A percentile compares a stretch with the other conserved stretches of the same genome.
These are phyloP conservation scores for Grallaria varia DNA, from an alignment of 2,113 vertebrate species.

Conservation along the genomic window DNA sequence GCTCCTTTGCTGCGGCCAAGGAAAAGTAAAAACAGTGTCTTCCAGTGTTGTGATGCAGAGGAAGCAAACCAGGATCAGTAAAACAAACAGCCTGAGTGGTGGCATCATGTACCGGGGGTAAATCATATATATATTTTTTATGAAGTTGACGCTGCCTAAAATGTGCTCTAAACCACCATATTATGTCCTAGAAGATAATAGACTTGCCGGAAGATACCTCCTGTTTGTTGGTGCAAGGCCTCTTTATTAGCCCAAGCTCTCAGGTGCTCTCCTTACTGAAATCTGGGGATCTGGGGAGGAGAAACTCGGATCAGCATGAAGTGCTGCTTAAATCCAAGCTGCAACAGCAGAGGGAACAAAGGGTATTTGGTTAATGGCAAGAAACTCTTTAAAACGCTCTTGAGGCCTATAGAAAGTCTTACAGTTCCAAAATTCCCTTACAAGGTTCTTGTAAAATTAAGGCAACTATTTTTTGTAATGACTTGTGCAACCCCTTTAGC, in stretches of 20 bases:
- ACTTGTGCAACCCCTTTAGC: neutral
- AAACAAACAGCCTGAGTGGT: neutral
- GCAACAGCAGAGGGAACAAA: neutral
- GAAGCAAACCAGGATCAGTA: neutral
- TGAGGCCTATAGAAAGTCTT: neutral
- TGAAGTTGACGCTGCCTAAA: neutral
- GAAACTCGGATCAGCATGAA: neutral
- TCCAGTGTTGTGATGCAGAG: fast-evolving
- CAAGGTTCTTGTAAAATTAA: neutral
- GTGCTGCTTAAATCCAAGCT: neutral
- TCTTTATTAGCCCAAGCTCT: neutral
- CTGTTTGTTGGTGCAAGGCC: neutral
- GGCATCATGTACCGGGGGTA: neutral
- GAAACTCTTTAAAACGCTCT: neutral
- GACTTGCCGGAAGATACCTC: neutral
- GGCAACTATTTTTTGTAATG: neutral
- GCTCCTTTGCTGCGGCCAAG: neutral
- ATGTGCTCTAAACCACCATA: neutral
- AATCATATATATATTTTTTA: neutral
- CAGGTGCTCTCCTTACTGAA: neutral
- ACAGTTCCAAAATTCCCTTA: neutral
- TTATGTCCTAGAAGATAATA: neutral
- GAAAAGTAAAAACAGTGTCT: neutral
- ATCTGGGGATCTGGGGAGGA: neutral
- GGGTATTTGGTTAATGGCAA: neutral